Percentiles rank a stretch among this genome's conserved stretches.
Evolutionary conservation across 2,888 invertebrate genomes (phyloP).

Genomic region (Epicampocera succincta): DNA sequence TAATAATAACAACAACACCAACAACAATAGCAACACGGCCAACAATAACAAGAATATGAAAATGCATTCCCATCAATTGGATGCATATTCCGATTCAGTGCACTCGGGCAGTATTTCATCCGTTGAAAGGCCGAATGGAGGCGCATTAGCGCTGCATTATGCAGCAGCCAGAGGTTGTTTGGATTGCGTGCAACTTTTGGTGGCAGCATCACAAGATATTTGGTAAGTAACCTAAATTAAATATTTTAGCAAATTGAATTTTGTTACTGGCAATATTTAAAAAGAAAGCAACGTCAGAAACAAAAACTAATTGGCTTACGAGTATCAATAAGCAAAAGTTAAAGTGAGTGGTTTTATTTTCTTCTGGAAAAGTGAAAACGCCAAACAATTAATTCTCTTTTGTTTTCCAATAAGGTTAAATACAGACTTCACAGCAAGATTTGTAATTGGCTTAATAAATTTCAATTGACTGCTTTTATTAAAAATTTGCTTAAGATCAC

Average conservation of each 20-base stretch:
- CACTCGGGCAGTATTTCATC: slow-evolving; percentile 80
- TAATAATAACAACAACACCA: slow-evolving; percentile 48
- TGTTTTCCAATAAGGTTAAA: slow-evolving; percentile 33
- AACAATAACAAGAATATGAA: slow-evolving; percentile 68
- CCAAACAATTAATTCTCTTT: background rate
- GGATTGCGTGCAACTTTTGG: slow-evolving; percentile 90
- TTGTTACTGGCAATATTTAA: too few species aligned
- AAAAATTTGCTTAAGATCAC: slow-evolving; percentile 1
- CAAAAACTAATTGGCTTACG: background rate
- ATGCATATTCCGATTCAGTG: slow-evolving; percentile 77
- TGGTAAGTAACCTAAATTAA: slow-evolving; percentile 83
- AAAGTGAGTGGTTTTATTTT: slow-evolving; percentile 18
- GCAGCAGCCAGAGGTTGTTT: slow-evolving; percentile 93
- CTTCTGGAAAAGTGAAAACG: slow-evolving; percentile 45
- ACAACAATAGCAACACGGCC: slow-evolving; percentile 43
- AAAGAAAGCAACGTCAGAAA: background rate
- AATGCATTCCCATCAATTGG: slow-evolving; percentile 81
- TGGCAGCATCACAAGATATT: slow-evolving; percentile 89
- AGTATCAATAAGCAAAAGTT: background rate
- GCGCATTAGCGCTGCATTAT: slow-evolving; percentile 92
- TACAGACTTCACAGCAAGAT: background rate
- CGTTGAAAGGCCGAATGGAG: slow-evolving; percentile 82
- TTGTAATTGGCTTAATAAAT: slow-evolving; percentile 18
- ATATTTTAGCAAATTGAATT: background rate
- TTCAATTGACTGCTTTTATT: slow-evolving; percentile 15